Conservation (phyloP, 1,140 invertebrate species). For the Lutraria rhynchaena region DNA sequence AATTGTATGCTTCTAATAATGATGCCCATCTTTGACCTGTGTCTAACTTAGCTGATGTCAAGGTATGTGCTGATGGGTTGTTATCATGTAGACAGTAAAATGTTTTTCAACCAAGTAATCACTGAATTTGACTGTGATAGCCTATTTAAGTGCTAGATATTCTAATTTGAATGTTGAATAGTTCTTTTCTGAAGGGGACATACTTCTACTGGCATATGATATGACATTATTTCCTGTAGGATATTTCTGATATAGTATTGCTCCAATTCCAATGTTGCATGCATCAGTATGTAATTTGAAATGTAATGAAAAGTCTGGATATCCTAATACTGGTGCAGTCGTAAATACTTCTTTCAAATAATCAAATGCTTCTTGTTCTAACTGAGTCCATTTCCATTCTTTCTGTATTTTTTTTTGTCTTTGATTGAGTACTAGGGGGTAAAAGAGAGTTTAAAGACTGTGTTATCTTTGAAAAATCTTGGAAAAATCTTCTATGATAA, state of each 20-base stretch:
- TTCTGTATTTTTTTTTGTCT: too few species aligned
- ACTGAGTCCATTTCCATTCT: slow-evolving; percentile 4
- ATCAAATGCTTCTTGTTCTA: not conserved
- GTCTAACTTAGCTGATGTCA: slow-evolving; percentile 58
- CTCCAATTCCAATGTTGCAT: too few species aligned
- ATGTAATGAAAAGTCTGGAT: not conserved
- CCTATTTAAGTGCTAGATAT: slow-evolving; percentile 34
- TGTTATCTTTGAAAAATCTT: too few species aligned
- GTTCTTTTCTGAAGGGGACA: slow-evolving; percentile 43
- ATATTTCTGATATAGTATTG: too few species aligned
- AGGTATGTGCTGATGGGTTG: slow-evolving; percentile 58
- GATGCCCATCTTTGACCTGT: too few species aligned
- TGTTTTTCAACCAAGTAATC: slow-evolving; percentile 54
- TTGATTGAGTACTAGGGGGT: too few species aligned
- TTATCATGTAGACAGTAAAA: slow-evolving; percentile 59
- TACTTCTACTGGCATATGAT: slow-evolving; percentile 25
- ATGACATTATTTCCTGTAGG: slow-evolving; percentile 21
- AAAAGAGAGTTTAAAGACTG: too few species aligned
- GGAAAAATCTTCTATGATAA: not conserved
- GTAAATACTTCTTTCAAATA: not conserved
- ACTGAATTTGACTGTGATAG: slow-evolving; percentile 49
- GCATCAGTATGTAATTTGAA: slow-evolving; percentile 12
- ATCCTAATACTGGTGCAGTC: not conserved
- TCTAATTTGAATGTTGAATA: slow-evolving; percentile 45
- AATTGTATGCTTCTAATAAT: too few species aligned